Base-by-base conservation (phyloP, 2,888 invertebrate species). In the Hemithea aestivaria region DNA sequence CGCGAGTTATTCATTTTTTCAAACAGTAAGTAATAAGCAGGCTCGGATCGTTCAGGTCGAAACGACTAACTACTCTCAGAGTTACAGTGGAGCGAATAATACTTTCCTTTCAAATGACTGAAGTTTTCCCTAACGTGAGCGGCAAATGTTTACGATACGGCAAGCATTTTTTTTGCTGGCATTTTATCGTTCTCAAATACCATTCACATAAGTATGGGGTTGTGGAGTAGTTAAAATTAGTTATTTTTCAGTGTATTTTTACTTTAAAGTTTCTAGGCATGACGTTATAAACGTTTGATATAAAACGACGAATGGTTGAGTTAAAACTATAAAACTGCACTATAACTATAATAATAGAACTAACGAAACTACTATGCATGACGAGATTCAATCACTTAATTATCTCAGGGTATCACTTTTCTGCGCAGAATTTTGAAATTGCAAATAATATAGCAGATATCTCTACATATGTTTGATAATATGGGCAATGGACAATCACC, bases 101-200 rank as follows among this genome's bases (percentile, higher is more conserved):
- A 55, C 61, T 58, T 53, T 46, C 54, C 56, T 65, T 67, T 66
- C 56, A 68, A 66, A 66, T 65, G 62, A 61, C 58, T 58, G 46
- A 69, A 71, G 60, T 68, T 72, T 60, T 52, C 50, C 60, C 51
- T 57, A 55, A 56, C 65, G 61, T 57, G 56, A 59, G 56, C 51
- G 53, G 57, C 48, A 58, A 62, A 65, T 65, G 61, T 64, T 63
- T 60, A 62, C 62, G 59, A 61, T 59, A 61, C 60, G 56, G 53
- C 57, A 54, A 58, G 56, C 54, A 55, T 63, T 66, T 62, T 66
- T 62, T 53, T 48, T 56, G 45, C 56, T 51, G 60, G 58, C 56
- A 55, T 60, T 61, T 62, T 59, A 50, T 47, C 43, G 47, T 40
- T 48, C 29, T 53, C 34, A 46, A 52, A 49, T 52, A 42, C 47